Evolutionary conservation across 2,797 vertebrate species (phyloP), one percentile per base, ranked within the genome.

Genomic region (Gadopsis bispinosus): DNA sequence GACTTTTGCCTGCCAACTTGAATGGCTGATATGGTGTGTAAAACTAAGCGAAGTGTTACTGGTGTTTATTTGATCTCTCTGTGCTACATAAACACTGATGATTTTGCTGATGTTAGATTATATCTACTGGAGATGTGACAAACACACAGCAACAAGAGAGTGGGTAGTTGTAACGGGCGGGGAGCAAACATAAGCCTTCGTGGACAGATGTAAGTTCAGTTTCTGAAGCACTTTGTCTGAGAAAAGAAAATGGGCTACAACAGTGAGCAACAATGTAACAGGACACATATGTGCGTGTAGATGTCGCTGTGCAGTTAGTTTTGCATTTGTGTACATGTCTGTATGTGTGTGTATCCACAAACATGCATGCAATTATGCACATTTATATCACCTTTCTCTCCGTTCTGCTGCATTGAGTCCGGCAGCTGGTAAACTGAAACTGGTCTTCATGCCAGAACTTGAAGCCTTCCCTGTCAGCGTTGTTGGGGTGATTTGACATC

Each of bases 381-480:
- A 26, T 75, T 41, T 80, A n/a, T 39, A 58, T 58, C 50, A 58
- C 47, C 37, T 41, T 29, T 48, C 20, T 6, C 56, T 48, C 33
- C 17, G 20, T 73, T 81, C 73, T 61, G 73, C 53, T 75, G 56
- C 55, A n/a, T 20, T 83, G 59, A 75, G 48, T 26, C 61, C 66
- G 61, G 75, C 69, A 82, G 74, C 83, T 76, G 83, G 33, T 75
- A 55, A 85, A 87, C 29, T 81, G 79, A 84, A 87, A 86, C 83
- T 58, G 66, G 12, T 59, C 56, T 66, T 79, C 75, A 69, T 88
- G 81, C 78, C 88, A 84, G 75, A 69, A 89, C 69, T 43, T 79
- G 78, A 84, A 48, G 64, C 71, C 62, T 68, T 66, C 54, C 55
- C 76, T 67, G 67, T 41, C 73, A 22, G 51, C 75, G 31, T 54